Conservation (phyloP, 2,888 invertebrate species). For the Lepidonotus clava region DNA sequence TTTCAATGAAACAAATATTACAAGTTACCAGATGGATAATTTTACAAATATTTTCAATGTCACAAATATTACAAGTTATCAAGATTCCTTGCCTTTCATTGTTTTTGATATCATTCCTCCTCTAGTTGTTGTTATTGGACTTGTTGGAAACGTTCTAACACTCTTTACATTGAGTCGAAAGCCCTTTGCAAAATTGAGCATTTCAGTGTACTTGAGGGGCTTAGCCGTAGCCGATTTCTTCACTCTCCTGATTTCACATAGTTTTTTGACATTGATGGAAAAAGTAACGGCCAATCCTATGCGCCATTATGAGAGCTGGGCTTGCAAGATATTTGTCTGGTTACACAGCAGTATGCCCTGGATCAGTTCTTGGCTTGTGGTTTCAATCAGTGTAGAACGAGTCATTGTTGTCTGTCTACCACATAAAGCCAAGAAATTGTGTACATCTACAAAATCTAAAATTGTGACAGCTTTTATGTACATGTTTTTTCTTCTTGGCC, state of each 20-base stretch:
- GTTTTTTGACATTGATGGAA: not conserved
- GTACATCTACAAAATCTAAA: not conserved
- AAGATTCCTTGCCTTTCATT: too few relatives aligned
- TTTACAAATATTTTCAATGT: too few relatives aligned
- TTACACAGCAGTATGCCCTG: not conserved
- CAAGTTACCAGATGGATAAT: too few relatives aligned
- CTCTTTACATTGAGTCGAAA: not conserved
- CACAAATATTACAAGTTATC: too few relatives aligned
- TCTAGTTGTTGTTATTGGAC: not conserved
- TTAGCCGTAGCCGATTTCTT: not conserved
- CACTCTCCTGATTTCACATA: not conserved
- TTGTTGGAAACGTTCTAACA: not conserved
- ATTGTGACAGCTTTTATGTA: not conserved
- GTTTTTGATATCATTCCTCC: not conserved
- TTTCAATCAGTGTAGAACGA: not conserved
- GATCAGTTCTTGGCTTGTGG: conserved; percentile 12
- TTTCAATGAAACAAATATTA: too few relatives aligned
- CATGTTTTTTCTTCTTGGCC: not conserved
- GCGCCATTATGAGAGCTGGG: not conserved
- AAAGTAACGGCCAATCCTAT: not conserved
- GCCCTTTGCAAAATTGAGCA: not conserved
- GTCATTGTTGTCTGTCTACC: not conserved
- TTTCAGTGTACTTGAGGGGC: not conserved
- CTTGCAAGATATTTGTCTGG: not conserved
- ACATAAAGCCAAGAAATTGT: not conserved